Base-by-base conservation (phyloP, 1,140 invertebrate species). In the Tetraneura akinire region DNA sequence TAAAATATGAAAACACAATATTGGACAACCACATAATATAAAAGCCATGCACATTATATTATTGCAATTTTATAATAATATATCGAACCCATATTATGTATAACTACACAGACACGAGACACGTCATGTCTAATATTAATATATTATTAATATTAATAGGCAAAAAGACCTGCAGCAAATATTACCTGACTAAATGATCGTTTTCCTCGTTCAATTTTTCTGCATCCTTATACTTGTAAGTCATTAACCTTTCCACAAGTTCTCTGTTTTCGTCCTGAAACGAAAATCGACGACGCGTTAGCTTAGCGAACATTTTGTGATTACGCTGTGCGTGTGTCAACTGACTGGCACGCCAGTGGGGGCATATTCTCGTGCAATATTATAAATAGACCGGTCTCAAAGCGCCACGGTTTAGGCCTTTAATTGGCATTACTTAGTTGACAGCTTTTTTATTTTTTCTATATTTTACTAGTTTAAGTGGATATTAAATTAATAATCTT, bases 131-230 rank as follows among this genome's bases (percentile, higher is more conserved):
- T 37, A 3, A 37, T 37, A 37, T 37, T 37, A 37, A 8, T 8
- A 37, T 4, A 4, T 37, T 37, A 37, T 37, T 37, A 4, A 37
- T 3, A 37, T 37, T 4, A 4, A 8, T 37, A 16, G 1, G 14
- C 49, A 18, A 21, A 55, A 66, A 66, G 11, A 21, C 37, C 8
- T 10, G 8, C 13, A 5, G 88, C 90, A 90, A 60, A 60, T 57
- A 10, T 89, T 71, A 94, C 92, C 92, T 93, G 81, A 96, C 86
- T 85, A 95, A 94, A 85, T 92, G 92, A 87, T 97, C 95, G 88
- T 97, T 97, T 87, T 97, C 95, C 87, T 94, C 92, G 85, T 97
- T 97, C 89, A 97, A 90, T 86, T 92, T 92, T 84, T 98, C 96
- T 14, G 96, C 96, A 89, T 97, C 95, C 87, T 93, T 93, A 18